phyloP scores from a whole-genome alignment of 2,113 vertebrate genomes.

The Sander vitreus region DNA sequence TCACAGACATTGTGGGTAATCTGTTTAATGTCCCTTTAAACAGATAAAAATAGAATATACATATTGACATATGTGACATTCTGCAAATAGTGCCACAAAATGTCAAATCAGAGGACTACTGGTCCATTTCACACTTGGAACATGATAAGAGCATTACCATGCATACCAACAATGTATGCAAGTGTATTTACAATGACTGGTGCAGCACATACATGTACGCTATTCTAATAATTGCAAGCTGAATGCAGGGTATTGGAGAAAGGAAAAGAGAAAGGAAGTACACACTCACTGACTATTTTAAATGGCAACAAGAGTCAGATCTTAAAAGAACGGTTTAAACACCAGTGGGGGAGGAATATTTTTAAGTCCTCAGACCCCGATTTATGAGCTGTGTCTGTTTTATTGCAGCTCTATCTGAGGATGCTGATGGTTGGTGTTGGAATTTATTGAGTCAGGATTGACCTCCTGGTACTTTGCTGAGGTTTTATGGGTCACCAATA shows the following conservation, averaged over 20 bases:
- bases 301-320: conserved; percentile 47
- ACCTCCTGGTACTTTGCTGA: conserved; percentile 63
- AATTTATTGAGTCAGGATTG: conserved; percentile 74
- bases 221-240: neutral
- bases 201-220: neutral
- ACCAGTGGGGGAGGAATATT: conserved; percentile 53
- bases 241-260: neutral
- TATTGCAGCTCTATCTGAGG: conserved; percentile 62
- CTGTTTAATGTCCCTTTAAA: conserved; percentile 67
- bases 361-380: conserved; percentile 36
- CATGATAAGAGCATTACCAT: neutral
- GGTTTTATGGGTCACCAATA: conserved; percentile 71
- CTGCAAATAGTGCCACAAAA: conserved; percentile 29
- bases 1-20: conserved; percentile 70
- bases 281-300: conserved; percentile 40
- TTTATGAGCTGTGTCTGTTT: conserved; percentile 76
- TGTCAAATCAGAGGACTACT: neutral
- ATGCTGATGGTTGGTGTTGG: conserved; percentile 55
- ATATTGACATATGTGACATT: conserved; percentile 30
- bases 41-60: conserved; percentile 54
- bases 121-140: conserved; percentile 18
- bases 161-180: neutral
- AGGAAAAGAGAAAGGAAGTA: conserved; percentile 1
- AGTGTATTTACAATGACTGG: neutral
- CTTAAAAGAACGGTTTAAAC: conserved; percentile 65